Conservation (phyloP, 2,888 invertebrate species). For the Leucoptera coffeella region DNA sequence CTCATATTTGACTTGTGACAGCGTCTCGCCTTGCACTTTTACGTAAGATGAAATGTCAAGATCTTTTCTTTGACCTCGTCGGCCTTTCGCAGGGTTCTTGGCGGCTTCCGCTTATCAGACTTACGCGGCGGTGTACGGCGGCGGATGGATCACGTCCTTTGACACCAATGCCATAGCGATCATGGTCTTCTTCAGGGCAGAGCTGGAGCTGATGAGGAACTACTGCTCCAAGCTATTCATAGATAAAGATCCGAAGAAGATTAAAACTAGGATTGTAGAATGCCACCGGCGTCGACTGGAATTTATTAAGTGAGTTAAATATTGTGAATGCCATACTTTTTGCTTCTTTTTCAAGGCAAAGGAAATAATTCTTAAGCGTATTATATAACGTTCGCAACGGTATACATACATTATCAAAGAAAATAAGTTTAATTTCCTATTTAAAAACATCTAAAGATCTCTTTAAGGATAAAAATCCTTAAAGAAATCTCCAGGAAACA, state of each 20-base stretch:
- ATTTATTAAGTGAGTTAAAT: slow-evolving; percentile 22
- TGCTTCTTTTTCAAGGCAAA: too few species aligned
- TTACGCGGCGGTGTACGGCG: slow-evolving; percentile 28
- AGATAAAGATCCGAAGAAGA: slow-evolving; percentile 9
- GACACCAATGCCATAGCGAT: slow-evolving; percentile 32
- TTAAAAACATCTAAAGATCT: too few species aligned
- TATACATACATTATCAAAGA: too few species aligned
- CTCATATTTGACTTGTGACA: too few species aligned
- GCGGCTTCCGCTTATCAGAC: slow-evolving; percentile 20
- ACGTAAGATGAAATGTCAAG: too few species aligned
- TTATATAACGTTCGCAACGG: too few species aligned
- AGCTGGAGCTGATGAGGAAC: slow-evolving; percentile 21
- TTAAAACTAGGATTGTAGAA: slow-evolving; percentile 14
- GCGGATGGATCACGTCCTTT: slow-evolving; percentile 36
- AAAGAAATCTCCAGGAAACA: too few species aligned
- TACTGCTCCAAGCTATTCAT: slow-evolving; percentile 21
- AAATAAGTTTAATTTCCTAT: too few species aligned
- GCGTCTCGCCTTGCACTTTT: too few species aligned
- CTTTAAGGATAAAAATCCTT: too few species aligned
- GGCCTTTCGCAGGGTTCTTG: slow-evolving; percentile 14
- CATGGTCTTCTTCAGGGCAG: slow-evolving; percentile 34
- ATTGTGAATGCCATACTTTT: too few species aligned
- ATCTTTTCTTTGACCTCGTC: neutral
- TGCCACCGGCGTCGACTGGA: slow-evolving; percentile 24
- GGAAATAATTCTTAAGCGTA: too few species aligned